phyloP scores from a whole-genome alignment of 2,888 invertebrate genomes.

The Xestia rhomboidea region DNA sequence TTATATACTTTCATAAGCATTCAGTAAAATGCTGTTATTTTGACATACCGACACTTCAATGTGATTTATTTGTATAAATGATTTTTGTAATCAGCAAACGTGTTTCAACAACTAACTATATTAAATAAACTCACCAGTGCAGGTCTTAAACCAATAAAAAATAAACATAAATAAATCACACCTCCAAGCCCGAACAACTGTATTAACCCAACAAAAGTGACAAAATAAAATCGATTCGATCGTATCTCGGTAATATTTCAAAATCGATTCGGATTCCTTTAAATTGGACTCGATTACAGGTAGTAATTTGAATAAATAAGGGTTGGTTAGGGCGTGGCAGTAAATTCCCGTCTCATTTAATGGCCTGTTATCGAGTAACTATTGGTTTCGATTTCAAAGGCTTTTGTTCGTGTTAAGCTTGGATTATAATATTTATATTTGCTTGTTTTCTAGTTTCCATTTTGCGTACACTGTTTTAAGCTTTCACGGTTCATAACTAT shows the following conservation, averaged over 20 bases:
- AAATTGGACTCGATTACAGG: slow-evolving; percentile 71
- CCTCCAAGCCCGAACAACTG: slow-evolving; percentile 43
- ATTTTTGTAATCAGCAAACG: background rate
- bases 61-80: background rate
- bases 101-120: background rate
- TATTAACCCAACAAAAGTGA: slow-evolving; percentile 61
- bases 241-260: slow-evolving; percentile 58
- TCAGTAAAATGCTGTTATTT: background rate
- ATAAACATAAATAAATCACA: slow-evolving; percentile 39
- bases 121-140: background rate
- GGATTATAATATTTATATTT: slow-evolving; percentile 7
- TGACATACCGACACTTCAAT: background rate
- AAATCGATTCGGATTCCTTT: slow-evolving; percentile 67
- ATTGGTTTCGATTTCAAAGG: slow-evolving; percentile 10
- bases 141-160: slow-evolving; percentile 19
- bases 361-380: slow-evolving; percentile 72
- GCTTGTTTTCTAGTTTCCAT: background rate
- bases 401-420: slow-evolving; percentile 4
- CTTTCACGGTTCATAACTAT: too few species aligned
- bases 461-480: too few species aligned
- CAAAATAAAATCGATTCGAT: slow-evolving; percentile 60
- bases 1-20: background rate
- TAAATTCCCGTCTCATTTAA: slow-evolving; percentile 80
- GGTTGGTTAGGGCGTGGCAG: slow-evolving; percentile 69
- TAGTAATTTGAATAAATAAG: slow-evolving; percentile 80